Evolutionary conservation across 2,888 invertebrate species (phyloP), one percentile per base, ranked within the genome.

Genomic region (Drosophila colorata): DNA sequence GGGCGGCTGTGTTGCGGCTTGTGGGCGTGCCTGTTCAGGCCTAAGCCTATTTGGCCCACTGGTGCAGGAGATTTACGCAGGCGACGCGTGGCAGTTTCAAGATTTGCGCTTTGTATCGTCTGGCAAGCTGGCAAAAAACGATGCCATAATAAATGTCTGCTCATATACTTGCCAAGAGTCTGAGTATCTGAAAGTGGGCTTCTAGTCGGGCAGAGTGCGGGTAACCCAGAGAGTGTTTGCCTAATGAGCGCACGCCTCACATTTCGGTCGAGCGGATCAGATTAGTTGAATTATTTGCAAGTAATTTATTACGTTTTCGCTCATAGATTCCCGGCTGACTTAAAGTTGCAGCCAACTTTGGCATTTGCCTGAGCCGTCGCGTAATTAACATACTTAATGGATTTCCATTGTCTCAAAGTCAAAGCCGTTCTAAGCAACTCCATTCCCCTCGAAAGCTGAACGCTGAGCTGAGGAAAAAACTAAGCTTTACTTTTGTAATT

Each of bases 231-330:
- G 48, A 55, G 68, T 69, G 64, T 64, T 51, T 37, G 65, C 44
- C 69, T 87, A 87, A 85, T 87, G 87, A 85, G 85, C 83, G 58
- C 77, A 82, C 82, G 87, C 85, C 82, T 82, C 77, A 71, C 85
- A 84, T 81, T 87, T 66, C 77, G 46, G 48, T 48, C 55, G 47
- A 55, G 44, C 69, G 73, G 69, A 70, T 74, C 69, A 77, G 88
- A 86, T 89, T 89, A 90, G 78, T 81, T 78, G 84, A 86, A 81
- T 85, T 88, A 89, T 88, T 87, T 85, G 78, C 83, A 82, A 88
- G 89, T 82, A 88, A 89, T 90, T 89, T 89, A 87, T 87, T 88
- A 82, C 80, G 69, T 77, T 81, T 53, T 49, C 85, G 64, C 79
- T 69, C 79, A 74, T 74, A 64, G 82, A 69, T 69, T 81, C 53